Conservation (phyloP, 2,888 invertebrate species). For the Coremacera marginata region DNA sequence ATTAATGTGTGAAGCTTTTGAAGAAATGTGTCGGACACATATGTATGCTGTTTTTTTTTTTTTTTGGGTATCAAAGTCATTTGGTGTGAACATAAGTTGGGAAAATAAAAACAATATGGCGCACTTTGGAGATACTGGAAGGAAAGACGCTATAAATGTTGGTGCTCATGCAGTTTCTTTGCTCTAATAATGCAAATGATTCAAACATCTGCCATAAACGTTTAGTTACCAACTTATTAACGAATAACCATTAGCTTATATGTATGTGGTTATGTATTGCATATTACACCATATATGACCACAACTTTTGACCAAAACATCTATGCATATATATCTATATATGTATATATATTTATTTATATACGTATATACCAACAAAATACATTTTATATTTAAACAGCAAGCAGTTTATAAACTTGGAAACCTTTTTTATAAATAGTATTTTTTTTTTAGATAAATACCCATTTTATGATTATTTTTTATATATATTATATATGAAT, state of each 20-base stretch:
- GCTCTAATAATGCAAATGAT: no score
- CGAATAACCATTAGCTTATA: background rate
- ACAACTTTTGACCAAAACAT: background rate
- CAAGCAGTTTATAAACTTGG: slow-evolving; percentile 37
- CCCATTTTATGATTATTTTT: background rate
- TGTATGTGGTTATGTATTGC: background rate
- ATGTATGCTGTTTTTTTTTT: no score
- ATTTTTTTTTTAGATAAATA: background rate
- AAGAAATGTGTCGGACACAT: background rate
- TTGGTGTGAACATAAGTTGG: background rate
- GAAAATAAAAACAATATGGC: background rate
- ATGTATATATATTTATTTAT: background rate
- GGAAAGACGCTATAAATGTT: background rate
- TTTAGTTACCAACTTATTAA: background rate
- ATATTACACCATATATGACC: background rate
- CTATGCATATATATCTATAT: background rate
- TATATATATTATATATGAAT: slow-evolving; percentile 4
- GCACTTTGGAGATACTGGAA: background rate
- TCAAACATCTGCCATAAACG: background rate
- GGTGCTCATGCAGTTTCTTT: no score
- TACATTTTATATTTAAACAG: slow-evolving; percentile 18
- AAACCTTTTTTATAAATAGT: slow-evolving; percentile 35
- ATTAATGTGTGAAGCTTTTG: background rate
- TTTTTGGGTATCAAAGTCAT: background rate
- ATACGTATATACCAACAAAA: background rate